These are phyloP conservation scores for Notodonta dromedarius DNA, from an alignment of 2,888 invertebrate genomes.

Conservation along the genomic window DNA sequence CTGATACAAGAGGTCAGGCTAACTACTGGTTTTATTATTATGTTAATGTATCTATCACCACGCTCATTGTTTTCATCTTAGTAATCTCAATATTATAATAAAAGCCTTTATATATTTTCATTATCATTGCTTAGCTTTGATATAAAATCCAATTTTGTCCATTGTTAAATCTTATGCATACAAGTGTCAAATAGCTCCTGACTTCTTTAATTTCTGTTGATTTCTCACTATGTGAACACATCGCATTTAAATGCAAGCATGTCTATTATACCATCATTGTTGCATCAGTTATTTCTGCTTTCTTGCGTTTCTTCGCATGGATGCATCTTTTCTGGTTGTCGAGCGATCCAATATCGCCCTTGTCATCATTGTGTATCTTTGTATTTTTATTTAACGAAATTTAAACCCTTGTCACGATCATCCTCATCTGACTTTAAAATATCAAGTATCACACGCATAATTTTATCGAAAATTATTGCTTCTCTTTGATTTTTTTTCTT, in stretches of 20 bases:
- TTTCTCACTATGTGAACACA: no score
- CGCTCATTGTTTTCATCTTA: no score
- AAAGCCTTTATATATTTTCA: no score
- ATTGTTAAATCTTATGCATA: no score
- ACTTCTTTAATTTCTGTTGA: no score
- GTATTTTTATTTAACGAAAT: background rate
- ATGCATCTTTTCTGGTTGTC: background rate
- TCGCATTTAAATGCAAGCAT: no score
- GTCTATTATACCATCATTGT: no score
- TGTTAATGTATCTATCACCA: constrained; percentile 11
- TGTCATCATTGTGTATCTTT: background rate
- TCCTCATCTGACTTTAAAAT: constrained; percentile 1
- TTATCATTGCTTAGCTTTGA: no score
- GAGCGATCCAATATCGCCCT: constrained; percentile 1
- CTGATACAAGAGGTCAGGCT: constrained; percentile 20
- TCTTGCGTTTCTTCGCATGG: background rate
- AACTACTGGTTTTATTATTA: constrained; percentile 17
- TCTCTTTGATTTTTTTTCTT: background rate
- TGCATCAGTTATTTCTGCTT: background rate
- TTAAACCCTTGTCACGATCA: background rate
- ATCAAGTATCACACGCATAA: background rate
- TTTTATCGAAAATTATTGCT: background rate
- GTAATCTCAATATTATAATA: background rate
- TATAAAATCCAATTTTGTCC: no score
- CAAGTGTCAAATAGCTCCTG: no score